phyloP scores from a whole-genome alignment of 2,797 vertebrate genomes.

The Spea hammondii region DNA sequence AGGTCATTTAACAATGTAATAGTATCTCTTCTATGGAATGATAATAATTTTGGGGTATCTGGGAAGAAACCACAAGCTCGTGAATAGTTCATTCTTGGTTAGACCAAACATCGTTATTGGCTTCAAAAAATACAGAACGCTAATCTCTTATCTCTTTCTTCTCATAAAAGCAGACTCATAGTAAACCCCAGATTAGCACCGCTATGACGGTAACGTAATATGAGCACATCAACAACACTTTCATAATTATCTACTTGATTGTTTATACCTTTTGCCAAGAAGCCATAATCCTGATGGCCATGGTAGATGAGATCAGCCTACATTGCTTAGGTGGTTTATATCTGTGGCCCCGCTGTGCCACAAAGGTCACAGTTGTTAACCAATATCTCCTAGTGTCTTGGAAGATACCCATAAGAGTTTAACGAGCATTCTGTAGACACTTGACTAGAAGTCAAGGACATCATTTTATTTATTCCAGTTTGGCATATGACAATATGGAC shows the following conservation, averaged over 20 bases:
- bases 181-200: constrained; percentile 7
- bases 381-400: constrained; percentile 5
- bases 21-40: background rate
- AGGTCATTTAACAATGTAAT: background rate
- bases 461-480: too few species aligned
- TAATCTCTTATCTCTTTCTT: constrained; percentile 3
- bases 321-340: constrained; percentile 22
- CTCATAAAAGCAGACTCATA: constrained; percentile 10
- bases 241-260: constrained; percentile 27
- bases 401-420: background rate
- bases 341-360: background rate
- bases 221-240: constrained; percentile 1
- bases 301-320: constrained; percentile 19
- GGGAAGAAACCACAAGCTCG: background rate
- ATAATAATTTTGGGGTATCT: background rate
- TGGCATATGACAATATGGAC: too few species aligned
- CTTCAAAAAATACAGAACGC: background rate
- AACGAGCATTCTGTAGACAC: background rate
- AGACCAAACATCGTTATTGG: constrained; percentile 19
- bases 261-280: constrained; percentile 31
- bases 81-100: constrained; percentile 7
- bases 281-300: constrained; percentile 7
- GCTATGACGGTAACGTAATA: constrained; percentile 27
- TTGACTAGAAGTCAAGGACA: background rate
- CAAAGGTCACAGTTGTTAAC: constrained; percentile 37